phyloP scores from a whole-genome alignment of 2,888 invertebrate genomes.

The Mycalesis mineus region DNA sequence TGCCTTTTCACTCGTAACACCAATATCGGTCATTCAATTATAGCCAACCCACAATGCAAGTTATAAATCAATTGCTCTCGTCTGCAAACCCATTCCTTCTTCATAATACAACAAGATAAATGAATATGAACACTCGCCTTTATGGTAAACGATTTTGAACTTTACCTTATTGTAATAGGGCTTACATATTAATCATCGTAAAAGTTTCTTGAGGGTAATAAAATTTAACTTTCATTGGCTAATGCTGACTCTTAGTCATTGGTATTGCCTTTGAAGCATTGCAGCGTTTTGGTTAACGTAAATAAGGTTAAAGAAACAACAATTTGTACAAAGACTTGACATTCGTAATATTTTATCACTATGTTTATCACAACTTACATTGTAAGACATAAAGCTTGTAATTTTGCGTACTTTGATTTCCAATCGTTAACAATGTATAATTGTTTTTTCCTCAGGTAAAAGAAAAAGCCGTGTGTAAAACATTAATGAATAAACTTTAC shows the following conservation, averaged over 20 bases:
- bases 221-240: slow-evolving; percentile 42
- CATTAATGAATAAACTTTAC: too few relatives aligned
- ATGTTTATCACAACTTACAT: too few relatives aligned
- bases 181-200: slow-evolving; percentile 28
- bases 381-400: too few relatives aligned
- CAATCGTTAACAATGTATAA: too few relatives aligned
- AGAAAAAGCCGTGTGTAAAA: too few relatives aligned
- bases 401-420: too few relatives aligned
- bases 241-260: slow-evolving; percentile 34
- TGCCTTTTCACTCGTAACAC: slow-evolving; percentile 31
- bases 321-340: too few relatives aligned
- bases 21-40: slow-evolving; percentile 34
- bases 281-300: neutral
- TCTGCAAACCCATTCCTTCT: slow-evolving; percentile 30
- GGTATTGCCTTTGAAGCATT: slow-evolving; percentile 32
- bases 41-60: slow-evolving; percentile 23
- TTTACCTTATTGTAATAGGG: slow-evolving; percentile 4
- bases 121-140: slow-evolving; percentile 8
- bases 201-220: slow-evolving; percentile 41
- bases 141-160: slow-evolving; percentile 9
- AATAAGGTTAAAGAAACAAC: too few relatives aligned
- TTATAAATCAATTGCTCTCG: slow-evolving; percentile 31
- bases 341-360: too few relatives aligned
- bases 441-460: too few relatives aligned
- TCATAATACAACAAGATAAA: slow-evolving; percentile 17